Evolutionary conservation across 1,140 invertebrate genomes (phyloP).

Genomic region (Lysiphlebus fabarum): DNA sequence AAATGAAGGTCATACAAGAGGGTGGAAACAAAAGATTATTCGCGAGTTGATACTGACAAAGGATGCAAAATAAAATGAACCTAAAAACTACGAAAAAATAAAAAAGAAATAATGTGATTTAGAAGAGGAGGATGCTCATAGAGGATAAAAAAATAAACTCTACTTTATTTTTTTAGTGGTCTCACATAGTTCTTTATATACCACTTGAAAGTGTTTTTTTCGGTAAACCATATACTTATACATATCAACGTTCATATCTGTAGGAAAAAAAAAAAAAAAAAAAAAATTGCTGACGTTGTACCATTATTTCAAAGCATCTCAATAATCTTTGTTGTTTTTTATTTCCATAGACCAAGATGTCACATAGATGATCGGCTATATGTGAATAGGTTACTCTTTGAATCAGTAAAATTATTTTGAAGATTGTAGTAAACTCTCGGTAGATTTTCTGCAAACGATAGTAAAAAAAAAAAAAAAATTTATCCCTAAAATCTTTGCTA

Average conservation of each 20-base stretch:
- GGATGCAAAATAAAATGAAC: conserved; percentile 2
- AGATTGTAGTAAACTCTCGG: too few relatives aligned
- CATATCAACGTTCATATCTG: conserved; percentile 4
- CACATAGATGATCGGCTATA: conserved; percentile 12
- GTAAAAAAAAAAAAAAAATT: background rate
- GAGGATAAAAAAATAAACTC: conserved; percentile 23
- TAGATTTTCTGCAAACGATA: too few relatives aligned
- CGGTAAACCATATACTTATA: conserved; percentile 17
- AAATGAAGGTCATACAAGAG: conserved; percentile 30
- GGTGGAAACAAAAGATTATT: conserved; percentile 19
- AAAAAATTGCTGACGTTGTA: conserved; percentile 42
- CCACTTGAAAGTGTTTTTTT: conserved; percentile 23
- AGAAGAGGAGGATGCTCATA: conserved; percentile 32
- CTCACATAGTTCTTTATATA: conserved; percentile 19
- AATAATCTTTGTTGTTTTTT: conserved; percentile 1
- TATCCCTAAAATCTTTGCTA: too few relatives aligned
- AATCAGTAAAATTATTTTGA: too few relatives aligned
- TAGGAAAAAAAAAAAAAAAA: background rate
- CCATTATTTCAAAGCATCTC: conserved; percentile 33
- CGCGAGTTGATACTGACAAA: too few relatives aligned
- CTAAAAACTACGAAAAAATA: conserved; percentile 15
- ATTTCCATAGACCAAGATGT: background rate
- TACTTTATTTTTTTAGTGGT: conserved; percentile 27
- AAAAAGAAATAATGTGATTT: conserved; percentile 28
- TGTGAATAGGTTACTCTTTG: background rate